Percentiles rank a stretch among this genome's conserved stretches.
Conservation (phyloP, 2,113 vertebrate genomes). For the Podarcis raffonei region DNA sequence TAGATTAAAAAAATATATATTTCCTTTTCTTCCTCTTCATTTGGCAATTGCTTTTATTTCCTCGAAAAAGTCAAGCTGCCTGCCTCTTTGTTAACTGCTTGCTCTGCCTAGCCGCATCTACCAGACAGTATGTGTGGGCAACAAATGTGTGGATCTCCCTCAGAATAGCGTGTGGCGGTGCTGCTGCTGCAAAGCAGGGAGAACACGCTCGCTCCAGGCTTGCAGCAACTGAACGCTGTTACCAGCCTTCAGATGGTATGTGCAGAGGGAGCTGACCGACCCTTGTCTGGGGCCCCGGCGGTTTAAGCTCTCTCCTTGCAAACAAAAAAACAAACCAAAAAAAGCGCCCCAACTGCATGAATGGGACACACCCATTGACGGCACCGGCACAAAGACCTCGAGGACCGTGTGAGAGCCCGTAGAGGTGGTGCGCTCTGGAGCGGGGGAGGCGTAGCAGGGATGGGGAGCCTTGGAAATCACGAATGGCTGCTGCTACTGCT, state of each 20-base stretch:
- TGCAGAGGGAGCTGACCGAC: conserved; percentile 16
- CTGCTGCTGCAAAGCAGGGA: conserved; percentile 6
- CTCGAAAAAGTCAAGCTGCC: neutral
- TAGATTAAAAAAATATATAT: no score
- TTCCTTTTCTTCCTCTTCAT: neutral
- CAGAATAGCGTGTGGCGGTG: conserved; percentile 4
- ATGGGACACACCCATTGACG: conserved; percentile 34
- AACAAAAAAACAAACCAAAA: neutral
- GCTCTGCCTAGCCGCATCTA: conserved; percentile 19
- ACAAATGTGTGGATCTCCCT: conserved; percentile 24
- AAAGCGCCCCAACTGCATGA: neutral
- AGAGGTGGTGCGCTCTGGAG: conserved; percentile 40
- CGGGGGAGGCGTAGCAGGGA: conserved; percentile 41
- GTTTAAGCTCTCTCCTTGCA: neutral
- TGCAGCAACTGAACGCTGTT: conserved; percentile 31
- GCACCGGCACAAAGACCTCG: conserved; percentile 28
- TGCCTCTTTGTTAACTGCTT: conserved; percentile 16
- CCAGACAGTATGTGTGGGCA: conserved; percentile 8
- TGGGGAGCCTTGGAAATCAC: conserved; percentile 37
- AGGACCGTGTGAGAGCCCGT: conserved; percentile 19
- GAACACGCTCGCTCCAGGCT: conserved; percentile 8
- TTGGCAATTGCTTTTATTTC: neutral
- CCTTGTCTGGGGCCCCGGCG: conserved; percentile 23
- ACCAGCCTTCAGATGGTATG: conserved; percentile 28
- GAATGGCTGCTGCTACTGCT: conserved; percentile 31